Conservation (phyloP, 2,888 invertebrate species). For the Drosophila robusta region DNA sequence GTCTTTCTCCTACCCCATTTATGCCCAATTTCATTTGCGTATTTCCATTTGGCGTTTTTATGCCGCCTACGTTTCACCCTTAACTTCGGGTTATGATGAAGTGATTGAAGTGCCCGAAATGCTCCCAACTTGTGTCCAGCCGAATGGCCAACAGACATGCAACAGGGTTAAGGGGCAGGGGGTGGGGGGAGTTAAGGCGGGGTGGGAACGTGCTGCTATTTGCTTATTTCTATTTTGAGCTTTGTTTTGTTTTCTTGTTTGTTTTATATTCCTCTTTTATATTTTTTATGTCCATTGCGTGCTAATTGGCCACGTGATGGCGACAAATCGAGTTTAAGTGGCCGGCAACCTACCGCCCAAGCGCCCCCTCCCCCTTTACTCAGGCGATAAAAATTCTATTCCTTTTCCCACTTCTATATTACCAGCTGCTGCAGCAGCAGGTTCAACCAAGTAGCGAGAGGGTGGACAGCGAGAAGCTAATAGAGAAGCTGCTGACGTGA, state of each 20-base stretch:
- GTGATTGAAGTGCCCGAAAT: constrained; percentile 67
- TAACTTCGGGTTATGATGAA: constrained; percentile 65
- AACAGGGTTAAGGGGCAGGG: constrained; percentile 22
- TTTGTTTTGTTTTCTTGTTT: constrained; percentile 42
- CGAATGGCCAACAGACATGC: constrained; percentile 69
- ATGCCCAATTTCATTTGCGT: constrained; percentile 62
- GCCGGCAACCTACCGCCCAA: constrained; percentile 25
- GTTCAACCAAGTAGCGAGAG: neutral
- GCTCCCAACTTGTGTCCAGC: constrained; percentile 39
- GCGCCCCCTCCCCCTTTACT: neutral
- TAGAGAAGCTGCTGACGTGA: neutral
- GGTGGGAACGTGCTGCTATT: constrained; percentile 59
- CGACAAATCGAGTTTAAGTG: constrained; percentile 77
- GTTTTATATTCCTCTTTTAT: constrained; percentile 5
- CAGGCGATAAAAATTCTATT: constrained; percentile 4
- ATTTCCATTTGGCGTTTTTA: constrained; percentile 59
- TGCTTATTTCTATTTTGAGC: constrained; percentile 42
- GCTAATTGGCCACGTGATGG: constrained; percentile 78
- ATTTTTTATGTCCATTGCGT: constrained; percentile 67
- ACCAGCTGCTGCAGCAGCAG: neutral
- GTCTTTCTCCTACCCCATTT: constrained; percentile 29
- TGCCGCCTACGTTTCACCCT: constrained; percentile 48
- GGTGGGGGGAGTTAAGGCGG: neutral
- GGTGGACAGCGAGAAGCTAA: neutral
- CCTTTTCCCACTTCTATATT: neutral